Percentiles rank a stretch among this genome's conserved stretches.
Evolutionary conservation across 2,113 vertebrate species (phyloP).

Genomic region (Poecilia latipinna): DNA sequence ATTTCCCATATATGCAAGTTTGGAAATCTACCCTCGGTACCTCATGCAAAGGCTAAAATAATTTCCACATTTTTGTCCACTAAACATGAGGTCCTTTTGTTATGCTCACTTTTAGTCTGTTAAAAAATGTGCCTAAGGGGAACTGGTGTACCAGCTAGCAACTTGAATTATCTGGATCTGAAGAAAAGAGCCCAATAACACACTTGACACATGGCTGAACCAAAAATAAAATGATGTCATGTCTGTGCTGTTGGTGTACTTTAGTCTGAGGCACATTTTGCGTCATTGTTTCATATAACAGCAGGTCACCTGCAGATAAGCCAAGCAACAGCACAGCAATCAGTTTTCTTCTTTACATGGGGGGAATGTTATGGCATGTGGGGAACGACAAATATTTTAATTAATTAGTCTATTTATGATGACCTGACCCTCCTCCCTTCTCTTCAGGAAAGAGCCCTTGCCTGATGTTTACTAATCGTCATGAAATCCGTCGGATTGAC

Average conservation of each 20-base stretch:
- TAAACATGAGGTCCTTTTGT: conserved; percentile 15
- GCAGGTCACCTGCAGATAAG: not conserved
- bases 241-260: conserved; percentile 2
- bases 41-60: not conserved
- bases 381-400: not conserved
- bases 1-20: not conserved
- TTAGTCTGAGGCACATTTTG: conserved; percentile 8
- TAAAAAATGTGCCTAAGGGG: conserved; percentile 36
- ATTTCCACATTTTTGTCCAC: not conserved
- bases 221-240: conserved; percentile 55
- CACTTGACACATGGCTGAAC: conserved; percentile 3
- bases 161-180: not conserved
- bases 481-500: conserved; percentile 93
- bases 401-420: not conserved
- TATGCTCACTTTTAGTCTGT: conserved; percentile 42
- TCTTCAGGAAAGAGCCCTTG: conserved; percentile 88
- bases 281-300: conserved; percentile 3
- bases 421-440: not conserved
- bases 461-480: conserved; percentile 96
- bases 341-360: not conserved
- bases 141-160: conserved; percentile 28
- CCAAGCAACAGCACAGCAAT: not conserved
- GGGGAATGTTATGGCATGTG: not conserved
- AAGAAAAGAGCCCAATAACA: conserved; percentile 34
- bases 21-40: not conserved